Evolutionary conservation across 2,888 invertebrate species (phyloP).

Genomic region (Strigamia transsilvanica): DNA sequence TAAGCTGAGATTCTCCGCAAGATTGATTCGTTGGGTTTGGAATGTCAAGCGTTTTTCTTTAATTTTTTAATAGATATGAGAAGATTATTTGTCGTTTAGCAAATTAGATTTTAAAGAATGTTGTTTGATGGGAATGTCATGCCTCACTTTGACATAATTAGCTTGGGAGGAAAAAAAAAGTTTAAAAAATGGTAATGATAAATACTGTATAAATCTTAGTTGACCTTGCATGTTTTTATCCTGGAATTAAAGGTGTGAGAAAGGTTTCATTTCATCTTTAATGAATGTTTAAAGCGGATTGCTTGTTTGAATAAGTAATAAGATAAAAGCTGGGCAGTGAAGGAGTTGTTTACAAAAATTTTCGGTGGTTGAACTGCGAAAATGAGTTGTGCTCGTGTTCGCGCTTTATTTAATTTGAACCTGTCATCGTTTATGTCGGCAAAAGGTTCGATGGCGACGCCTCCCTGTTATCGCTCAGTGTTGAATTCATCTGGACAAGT

Average conservation of each 20-base stretch:
- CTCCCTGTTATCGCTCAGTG: not conserved
- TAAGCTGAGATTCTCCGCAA: not conserved
- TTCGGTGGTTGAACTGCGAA: not conserved
- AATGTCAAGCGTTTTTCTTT: not conserved
- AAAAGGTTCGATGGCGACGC: constrained; percentile 1
- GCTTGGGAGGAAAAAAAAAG: not conserved
- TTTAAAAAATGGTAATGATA: not conserved
- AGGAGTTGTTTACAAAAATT: not conserved
- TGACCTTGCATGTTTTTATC: constrained; percentile 13
- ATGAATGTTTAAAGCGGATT: constrained; percentile 25
- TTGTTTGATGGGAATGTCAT: constrained; percentile 32
- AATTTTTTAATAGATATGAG: not conserved
- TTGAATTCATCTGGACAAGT: not conserved
- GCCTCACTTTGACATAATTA: constrained; percentile 27
- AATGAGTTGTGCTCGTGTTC: not conserved
- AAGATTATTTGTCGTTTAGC: constrained; percentile 15
- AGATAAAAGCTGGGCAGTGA: not conserved
- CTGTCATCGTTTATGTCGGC: constrained; percentile 16
- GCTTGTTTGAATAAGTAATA: constrained; percentile 26
- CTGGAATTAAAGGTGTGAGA: constrained; percentile 19
- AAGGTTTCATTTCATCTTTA: constrained; percentile 37
- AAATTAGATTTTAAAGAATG: constrained; percentile 18
- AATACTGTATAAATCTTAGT: constrained; percentile 4
- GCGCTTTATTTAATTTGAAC: constrained; percentile 19
- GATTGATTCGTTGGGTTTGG: not conserved